Conservation (phyloP, 2,113 vertebrate species). For the Colossoma macropomum region DNA sequence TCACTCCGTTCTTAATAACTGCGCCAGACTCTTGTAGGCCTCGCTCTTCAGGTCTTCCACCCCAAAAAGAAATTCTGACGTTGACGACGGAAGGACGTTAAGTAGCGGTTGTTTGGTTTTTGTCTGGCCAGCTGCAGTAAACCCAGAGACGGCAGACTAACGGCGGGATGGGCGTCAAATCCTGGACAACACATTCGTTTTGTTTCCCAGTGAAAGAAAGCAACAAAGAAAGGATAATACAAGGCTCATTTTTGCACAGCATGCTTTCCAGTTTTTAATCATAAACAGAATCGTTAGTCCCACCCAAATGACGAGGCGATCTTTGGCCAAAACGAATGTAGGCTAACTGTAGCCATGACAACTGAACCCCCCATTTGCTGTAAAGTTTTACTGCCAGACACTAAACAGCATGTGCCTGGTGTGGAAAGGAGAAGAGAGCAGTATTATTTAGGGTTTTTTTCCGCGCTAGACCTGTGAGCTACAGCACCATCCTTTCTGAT, state of each 20-base stretch:
- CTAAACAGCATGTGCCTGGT: slow-evolving; percentile 47
- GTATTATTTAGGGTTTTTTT: slow-evolving; percentile 18
- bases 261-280: slow-evolving; percentile 50
- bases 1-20: neutral
- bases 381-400: slow-evolving; percentile 74
- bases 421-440: slow-evolving; percentile 36
- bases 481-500: neutral
- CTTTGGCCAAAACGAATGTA: slow-evolving; percentile 67
- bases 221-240: neutral
- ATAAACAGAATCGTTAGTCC: slow-evolving; percentile 48
- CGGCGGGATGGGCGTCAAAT: neutral
- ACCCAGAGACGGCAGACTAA: slow-evolving; percentile 30
- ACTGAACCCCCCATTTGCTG: slow-evolving; percentile 69
- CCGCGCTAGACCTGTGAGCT: slow-evolving; percentile 24
- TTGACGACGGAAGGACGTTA: slow-evolving; percentile 44
- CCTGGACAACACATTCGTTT: neutral
- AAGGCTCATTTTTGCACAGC: slow-evolving; percentile 32
- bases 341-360: slow-evolving; percentile 74
- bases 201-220: neutral
- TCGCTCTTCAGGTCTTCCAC: slow-evolving; percentile 12
- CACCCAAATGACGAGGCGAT: slow-evolving; percentile 49
- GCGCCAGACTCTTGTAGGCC: slow-evolving; percentile 7
- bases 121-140: slow-evolving; percentile 50
- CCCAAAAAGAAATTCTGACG: slow-evolving; percentile 42
- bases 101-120: slow-evolving; percentile 48